phyloP scores from a whole-genome alignment of 2,113 vertebrate species.

The Leuciscus idus region DNA sequence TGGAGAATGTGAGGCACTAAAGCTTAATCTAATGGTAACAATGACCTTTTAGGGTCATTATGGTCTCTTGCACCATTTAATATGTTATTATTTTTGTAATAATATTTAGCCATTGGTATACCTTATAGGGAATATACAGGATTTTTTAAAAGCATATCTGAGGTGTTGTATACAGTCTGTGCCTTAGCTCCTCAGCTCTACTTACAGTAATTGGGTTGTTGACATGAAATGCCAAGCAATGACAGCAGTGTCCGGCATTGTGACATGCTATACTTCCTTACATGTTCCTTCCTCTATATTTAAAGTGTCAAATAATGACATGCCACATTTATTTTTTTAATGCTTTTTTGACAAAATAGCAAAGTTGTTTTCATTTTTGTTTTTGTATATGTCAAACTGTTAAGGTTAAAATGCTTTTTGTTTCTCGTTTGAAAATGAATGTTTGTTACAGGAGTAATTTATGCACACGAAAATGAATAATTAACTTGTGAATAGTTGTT shows the following conservation, averaged over 20 bases:
- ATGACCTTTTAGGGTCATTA: neutral
- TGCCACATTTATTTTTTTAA: neutral
- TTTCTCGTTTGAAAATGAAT: no score
- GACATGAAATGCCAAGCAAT: neutral
- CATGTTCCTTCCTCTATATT: neutral
- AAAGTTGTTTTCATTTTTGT: neutral
- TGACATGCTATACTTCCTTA: constrained; percentile 2
- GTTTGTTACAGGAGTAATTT: neutral
- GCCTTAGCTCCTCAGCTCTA: neutral
- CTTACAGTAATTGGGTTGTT: neutral
- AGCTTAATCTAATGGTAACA: neutral
- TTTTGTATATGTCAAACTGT: neutral
- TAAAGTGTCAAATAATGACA: neutral
- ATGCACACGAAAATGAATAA: neutral
- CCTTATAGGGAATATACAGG: neutral
- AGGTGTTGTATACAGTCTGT: neutral
- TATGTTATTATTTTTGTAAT: neutral
- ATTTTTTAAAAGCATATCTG: neutral
- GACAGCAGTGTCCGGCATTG: neutral
- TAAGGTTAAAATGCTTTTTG: neutral
- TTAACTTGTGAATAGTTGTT: neutral
- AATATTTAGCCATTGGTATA: neutral
- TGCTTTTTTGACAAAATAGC: neutral
- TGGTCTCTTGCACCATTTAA: neutral
- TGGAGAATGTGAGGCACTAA: neutral